Evolutionary conservation across 2,888 invertebrate genomes (phyloP), one percentile per base, ranked within the genome.

Genomic region (Xestobium rufovillosum): DNA sequence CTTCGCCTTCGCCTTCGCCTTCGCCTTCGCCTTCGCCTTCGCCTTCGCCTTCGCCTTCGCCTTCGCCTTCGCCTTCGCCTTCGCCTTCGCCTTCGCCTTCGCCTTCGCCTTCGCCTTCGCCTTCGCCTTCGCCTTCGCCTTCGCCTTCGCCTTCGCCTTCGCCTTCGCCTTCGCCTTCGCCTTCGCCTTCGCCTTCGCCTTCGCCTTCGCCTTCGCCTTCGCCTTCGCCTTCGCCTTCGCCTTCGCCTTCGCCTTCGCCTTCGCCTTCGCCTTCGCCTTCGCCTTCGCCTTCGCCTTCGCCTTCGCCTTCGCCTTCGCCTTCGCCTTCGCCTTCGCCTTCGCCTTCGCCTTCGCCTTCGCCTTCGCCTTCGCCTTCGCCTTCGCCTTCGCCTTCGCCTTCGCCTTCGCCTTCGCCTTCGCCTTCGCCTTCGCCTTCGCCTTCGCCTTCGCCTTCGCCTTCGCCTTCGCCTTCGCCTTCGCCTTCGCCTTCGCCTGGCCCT

Each of bases 1-100:
- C 11, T 28, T 28, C 28, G 6, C 11, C 28, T 10, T 28, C n/a
- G n/a, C 28, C 28, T 28, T 28, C 11, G 9, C 28, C 8, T 10
- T 10, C 9, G 9, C 11, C 28, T 28, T 9, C 11, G 9, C 11
- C 28, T 10, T 28, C 28, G 9, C 11, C 11, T 10, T 10, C 28
- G 6, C 11, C 11, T 10, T 10, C 28, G 6, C 10, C 28, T 10
- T 28, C 28, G 6, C 8, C 10, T 10, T 28, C 28, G 9, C 11
- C 11, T 10, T 10, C 28, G 6, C 11, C 11, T 10, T 11, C 11
- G 8, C 11, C 23, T 23, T n/a, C n/a, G 8, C 23, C 23, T 23
- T n/a, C n/a, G 8, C 23, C 23, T 23, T n/a, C n/a, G 8, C 23
- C 23, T 23, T n/a, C n/a, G 8, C 23, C 23, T 23, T n/a, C n/a